phyloP scores from a whole-genome alignment of 2,888 invertebrate genomes.

The Lochmaea crataegi region DNA sequence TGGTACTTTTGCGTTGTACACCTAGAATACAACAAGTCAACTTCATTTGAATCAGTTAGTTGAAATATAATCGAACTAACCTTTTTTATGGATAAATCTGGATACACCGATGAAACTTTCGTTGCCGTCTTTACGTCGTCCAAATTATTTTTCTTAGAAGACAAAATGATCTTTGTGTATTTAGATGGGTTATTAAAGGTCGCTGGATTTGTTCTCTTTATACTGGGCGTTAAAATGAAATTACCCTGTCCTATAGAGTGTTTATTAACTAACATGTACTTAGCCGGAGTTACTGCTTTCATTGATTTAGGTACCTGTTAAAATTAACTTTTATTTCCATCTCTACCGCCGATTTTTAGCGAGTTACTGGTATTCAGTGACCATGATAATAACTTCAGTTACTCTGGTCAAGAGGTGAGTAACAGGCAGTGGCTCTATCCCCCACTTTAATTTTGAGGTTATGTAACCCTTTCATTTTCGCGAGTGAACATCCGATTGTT shows the following conservation, averaged over 20 bases:
- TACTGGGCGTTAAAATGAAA: conserved; percentile 27
- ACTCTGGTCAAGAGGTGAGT: too few relatives aligned
- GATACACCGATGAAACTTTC: conserved; percentile 47
- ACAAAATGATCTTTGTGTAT: conserved; percentile 68
- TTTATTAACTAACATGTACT: conserved; percentile 40
- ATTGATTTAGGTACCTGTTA: conserved; percentile 13
- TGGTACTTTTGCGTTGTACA: conserved; percentile 34
- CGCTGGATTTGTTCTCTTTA: conserved; percentile 34
- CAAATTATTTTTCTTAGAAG: conserved; percentile 61
- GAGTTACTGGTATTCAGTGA: too few relatives aligned
- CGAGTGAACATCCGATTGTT: too few relatives aligned
- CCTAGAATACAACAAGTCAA: conserved; percentile 15
- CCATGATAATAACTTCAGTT: too few relatives aligned
- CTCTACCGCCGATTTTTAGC: not conserved
- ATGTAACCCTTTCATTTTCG: too few relatives aligned
- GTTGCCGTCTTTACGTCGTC: conserved; percentile 44
- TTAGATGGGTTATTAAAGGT: conserved; percentile 45
- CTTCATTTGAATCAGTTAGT: not conserved
- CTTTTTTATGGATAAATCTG: conserved; percentile 55
- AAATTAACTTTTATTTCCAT: not conserved
- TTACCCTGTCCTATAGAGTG: conserved; percentile 32
- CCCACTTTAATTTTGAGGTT: too few relatives aligned
- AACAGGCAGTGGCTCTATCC: too few relatives aligned
- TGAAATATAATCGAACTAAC: conserved; percentile 20
- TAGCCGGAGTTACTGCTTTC: conserved; percentile 21